Percentiles rank a stretch among this genome's conserved stretches.
Evolutionary conservation across 1,140 invertebrate genomes (phyloP).

Genomic region (Stegodyphus mimosarum): DNA sequence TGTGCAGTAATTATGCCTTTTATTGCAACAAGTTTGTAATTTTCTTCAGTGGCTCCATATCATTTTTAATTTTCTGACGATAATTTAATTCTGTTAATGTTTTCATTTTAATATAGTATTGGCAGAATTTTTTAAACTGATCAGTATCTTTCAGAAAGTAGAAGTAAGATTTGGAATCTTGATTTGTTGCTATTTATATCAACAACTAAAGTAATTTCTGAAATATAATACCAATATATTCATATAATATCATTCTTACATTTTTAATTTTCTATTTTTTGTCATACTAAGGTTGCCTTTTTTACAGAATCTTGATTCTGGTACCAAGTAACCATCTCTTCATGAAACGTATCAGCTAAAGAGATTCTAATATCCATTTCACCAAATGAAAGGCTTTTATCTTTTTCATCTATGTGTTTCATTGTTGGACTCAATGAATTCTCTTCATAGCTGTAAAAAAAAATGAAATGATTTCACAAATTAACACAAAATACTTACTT

Average conservation of each 20-base stretch:
- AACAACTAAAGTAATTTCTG: too few relatives aligned
- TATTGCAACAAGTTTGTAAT: too few relatives aligned
- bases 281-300: conserved; percentile 63
- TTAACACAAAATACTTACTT: not conserved
- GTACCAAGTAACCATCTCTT: conserved; percentile 70
- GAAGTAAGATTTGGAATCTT: too few relatives aligned
- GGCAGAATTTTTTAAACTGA: too few relatives aligned
- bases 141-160: too few relatives aligned
- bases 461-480: not conserved
- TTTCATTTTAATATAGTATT: too few relatives aligned
- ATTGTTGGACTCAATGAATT: not conserved
- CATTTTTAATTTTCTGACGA: too few relatives aligned
- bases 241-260: not conserved
- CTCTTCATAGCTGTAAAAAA: conserved; percentile 17
- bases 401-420: conserved; percentile 14
- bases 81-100: too few relatives aligned
- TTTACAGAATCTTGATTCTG: conserved; percentile 66
- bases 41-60: too few relatives aligned
- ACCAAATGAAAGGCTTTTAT: conserved; percentile 47
- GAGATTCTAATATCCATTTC: conserved; percentile 57
- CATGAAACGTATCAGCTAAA: conserved; percentile 67
- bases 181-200: too few relatives aligned
- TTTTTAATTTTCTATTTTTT: not conserved
- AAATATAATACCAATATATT: too few relatives aligned
- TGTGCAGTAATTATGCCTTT: too few relatives aligned